Evolutionary conservation across 92 coral and sea anemone genomes (phyloP), one percentile per base, ranked within the genome.

Genomic region (Epizoanthus scotinus): DNA sequence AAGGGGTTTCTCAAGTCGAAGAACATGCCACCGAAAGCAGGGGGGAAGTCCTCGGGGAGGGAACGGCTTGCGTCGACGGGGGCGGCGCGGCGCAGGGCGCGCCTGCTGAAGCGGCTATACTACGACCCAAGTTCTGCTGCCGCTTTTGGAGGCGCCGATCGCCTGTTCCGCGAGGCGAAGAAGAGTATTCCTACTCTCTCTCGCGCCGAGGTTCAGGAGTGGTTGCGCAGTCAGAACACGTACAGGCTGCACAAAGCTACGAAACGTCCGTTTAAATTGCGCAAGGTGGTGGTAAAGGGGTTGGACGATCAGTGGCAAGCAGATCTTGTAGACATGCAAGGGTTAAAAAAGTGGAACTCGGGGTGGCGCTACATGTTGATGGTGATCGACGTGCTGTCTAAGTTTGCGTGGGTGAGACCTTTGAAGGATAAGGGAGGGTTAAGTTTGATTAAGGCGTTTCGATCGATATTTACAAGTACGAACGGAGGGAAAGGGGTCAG

Each of bases 301-400:
- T 44, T 77, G 0, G 50, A 77, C 21, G 82, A 77, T 27, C 82
- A 62, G 27, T 62, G 13, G n/a, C n/a, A n/a, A n/a, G n/a, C n/a
- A n/a, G n/a, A n/a, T n/a, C n/a, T n/a, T n/a, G n/a, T n/a, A n/a
- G 67, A 62, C 14, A 62, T 62, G 67, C 67, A 62, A 20, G 12
- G 26, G 13, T 24, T 15, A 3, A 3, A 28, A 10, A 1, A 14
- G 19, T 3, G 5, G 19, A 62, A 62, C 28, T 24, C 13, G 2
- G 67, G 67, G 6, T 62, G 15, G 31, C 26, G 28, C 13, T 26
- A 62, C 7, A 15, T 62, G 1, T 7, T 62, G 27, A 62, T 31
- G 1, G 67, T 62, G 2, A 62, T 62, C 5, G 67, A 62, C 9
- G 67, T 62, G 2, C 17, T n/a, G n/a, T n/a, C n/a, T n/a, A n/a